A percentile compares a stretch with the other conserved stretches of the same genome.
phyloP scores from a whole-genome alignment of 2,888 invertebrate species.

The Drosophila flavopinicola region DNA sequence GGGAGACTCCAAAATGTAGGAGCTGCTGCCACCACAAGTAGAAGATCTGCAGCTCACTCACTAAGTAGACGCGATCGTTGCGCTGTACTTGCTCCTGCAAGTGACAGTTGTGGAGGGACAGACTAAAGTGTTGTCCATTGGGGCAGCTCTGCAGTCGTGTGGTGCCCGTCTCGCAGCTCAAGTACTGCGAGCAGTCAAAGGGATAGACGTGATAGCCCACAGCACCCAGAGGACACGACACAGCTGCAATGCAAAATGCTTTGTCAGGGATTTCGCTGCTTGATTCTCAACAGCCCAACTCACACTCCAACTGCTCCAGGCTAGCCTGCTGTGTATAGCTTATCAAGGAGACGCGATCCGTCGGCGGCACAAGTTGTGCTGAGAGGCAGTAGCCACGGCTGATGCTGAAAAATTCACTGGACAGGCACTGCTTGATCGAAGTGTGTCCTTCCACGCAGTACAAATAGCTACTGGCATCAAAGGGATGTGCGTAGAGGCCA shows the following conservation, averaged over 20 bases:
- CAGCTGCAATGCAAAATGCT: constrained; percentile 36
- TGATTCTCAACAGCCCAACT: constrained; percentile 25
- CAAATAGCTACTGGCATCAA: constrained; percentile 56
- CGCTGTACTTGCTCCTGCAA: constrained; percentile 54
- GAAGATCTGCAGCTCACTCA: constrained; percentile 40
- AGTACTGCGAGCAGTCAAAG: constrained; percentile 87
- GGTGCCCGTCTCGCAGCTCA: constrained; percentile 87
- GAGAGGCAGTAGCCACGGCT: constrained; percentile 53
- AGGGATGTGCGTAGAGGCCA: constrained; percentile 67
- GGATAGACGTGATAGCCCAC: constrained; percentile 87
- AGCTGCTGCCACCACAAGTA: constrained; percentile 60
- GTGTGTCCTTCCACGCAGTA: constrained; percentile 57
- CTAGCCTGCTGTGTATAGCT: constrained; percentile 33
- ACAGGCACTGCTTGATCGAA: constrained; percentile 38
- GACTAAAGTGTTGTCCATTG: constrained; percentile 87
- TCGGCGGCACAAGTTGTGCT: constrained; percentile 21
- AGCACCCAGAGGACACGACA: constrained; percentile 84
- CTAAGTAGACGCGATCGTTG: constrained; percentile 52
- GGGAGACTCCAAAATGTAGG: not conserved
- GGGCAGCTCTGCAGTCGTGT: constrained; percentile 87
- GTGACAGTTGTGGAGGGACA: constrained; percentile 57
- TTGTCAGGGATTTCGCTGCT: not conserved
- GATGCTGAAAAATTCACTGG: constrained; percentile 55
- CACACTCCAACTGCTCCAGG: constrained; percentile 35
- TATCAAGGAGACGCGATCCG: constrained; percentile 45